Base-by-base conservation (phyloP, 2,797 vertebrate genomes). In the Mormyrops attenuatus region DNA sequence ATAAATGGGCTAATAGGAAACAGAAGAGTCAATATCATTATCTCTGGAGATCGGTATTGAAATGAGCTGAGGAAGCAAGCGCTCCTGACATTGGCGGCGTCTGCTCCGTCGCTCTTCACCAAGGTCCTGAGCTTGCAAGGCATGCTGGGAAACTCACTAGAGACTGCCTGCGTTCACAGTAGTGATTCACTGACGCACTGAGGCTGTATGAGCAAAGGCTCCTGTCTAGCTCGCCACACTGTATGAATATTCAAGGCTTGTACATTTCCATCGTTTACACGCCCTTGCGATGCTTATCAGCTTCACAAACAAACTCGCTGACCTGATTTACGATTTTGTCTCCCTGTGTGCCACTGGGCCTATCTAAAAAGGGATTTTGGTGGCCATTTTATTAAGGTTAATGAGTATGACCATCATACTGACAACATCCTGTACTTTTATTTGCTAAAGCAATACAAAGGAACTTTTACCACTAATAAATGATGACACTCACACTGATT, bases 261-360 rank as follows among this genome's bases (percentile, higher is more conserved):
- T 85, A 85, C 49, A 49, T 47, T 85, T 50, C 82, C 41, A 49
- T 50, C 82, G 20, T 47, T 47, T 85, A 26, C 82, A 50, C 44
- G 44, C 49, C 49, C 49, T 50, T 49, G 82, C 50, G 82, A 50
- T 22, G n/a, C 44, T 50, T 85, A 50, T 49, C 82, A 85, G 82
- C n/a, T 22, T 50, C 82, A 49, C 82, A 80, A 85, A 85, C 84
- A 52, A 52, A 50, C 47, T 85, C 11, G 47, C 84, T 85, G 84
- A 52, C n/a, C 50, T 50, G 17, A 26, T 52, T 53, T 85, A 52
- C 22, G 49, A 85, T 47, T 49, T 50, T 85, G 22, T 30, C 84
- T 15, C 84, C 84, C 47, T 52, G 22, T 85, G 47, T 85, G 49
- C 22, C 84, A 85, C 49, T 85, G 84, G 50, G 22, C 15, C 73